Evolutionary conservation across 2,797 vertebrate genomes (phyloP), one percentile per base, ranked within the genome.

Genomic region (Saxicola maurus): DNA sequence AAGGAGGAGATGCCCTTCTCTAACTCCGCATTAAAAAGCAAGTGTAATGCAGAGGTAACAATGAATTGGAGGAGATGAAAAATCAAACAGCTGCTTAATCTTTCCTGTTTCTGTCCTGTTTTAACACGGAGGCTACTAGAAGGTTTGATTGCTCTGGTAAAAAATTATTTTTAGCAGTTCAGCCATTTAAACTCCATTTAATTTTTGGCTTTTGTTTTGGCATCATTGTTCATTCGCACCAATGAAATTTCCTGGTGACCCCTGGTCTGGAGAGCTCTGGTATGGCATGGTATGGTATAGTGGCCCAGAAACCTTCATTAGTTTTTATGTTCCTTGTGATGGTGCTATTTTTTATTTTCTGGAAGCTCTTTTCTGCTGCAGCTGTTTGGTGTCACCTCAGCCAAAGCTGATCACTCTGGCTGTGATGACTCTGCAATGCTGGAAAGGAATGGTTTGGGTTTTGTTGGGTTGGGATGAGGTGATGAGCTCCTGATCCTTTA

Each of bases 191-290:
- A 56, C 10, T 11, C 20, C 16, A 11, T 72, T 72, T 72, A 7
- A 7, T 5, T 19, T 79, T 72, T 33, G 11, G 3, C 6, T 35
- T 46, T 1, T 46, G 43, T 46, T 80, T 69, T 71, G 38, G 13
- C 21, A 17, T 2, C 49, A 11, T 74, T 3, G 0, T 40, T 57
- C 13, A 4, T 46, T 77, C 0, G 0, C 10, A n/a, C 8, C 17
- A 11, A 10, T n/a, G 13, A 66, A 42, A 12, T 51, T 37, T 62
- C 1, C 23, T 55, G 43, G 18, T 43, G 45, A 10, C 13, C 11
- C 23, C 45, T 46, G 46, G 27, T 55, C 37, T 61, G 56, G 51
- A 51, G 25, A 80, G 27, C 35, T 35, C 35, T 35, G 35, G 40
- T 40, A 40, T 40, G 40, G 40, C 40, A 17, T 17, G 40, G 40